phyloP scores from a whole-genome alignment of 1,140 invertebrate species.

The Hypothenemus hampei region DNA sequence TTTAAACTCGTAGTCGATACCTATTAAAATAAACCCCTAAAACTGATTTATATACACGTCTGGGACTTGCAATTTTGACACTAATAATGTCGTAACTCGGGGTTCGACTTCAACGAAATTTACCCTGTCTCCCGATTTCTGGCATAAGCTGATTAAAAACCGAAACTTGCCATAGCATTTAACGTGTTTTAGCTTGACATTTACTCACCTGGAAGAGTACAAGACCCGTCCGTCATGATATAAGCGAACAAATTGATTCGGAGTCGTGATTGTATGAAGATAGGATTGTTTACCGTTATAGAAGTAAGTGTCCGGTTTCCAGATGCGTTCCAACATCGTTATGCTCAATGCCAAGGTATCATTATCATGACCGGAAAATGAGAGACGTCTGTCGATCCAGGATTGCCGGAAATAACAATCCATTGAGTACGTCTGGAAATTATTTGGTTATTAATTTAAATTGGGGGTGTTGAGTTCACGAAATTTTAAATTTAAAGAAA shows the following conservation, averaged over 20 bases:
- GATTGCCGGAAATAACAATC: conserved; percentile 83
- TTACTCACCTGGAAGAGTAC: conserved; percentile 73
- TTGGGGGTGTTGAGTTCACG: too few species aligned
- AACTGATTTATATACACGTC: too few species aligned
- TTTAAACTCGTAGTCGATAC: too few species aligned
- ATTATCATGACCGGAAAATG: conserved; percentile 55
- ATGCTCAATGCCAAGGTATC: conserved; percentile 67
- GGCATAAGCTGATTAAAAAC: too few species aligned
- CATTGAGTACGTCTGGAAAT: conserved; percentile 78
- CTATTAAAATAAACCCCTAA: too few species aligned
- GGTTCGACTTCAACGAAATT: too few species aligned
- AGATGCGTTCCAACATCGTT: conserved; percentile 72
- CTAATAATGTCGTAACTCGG: too few species aligned
- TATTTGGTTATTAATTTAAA: too few species aligned
- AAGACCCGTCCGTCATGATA: conserved; percentile 76
- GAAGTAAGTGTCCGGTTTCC: conserved; percentile 89
- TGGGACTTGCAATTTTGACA: too few species aligned
- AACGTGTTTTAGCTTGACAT: background rate
- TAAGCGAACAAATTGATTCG: conserved; percentile 83
- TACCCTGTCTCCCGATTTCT: too few species aligned
- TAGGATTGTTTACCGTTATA: conserved; percentile 81
- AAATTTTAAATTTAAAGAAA: too few species aligned
- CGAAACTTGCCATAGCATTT: background rate
- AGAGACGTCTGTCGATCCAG: conserved; percentile 69
- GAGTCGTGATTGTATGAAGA: conserved; percentile 83